A percentile compares a stretch with the other conserved stretches of the same genome.
Evolutionary conservation across 1,140 invertebrate species (phyloP).

Genomic region (Scylla paramamosain): DNA sequence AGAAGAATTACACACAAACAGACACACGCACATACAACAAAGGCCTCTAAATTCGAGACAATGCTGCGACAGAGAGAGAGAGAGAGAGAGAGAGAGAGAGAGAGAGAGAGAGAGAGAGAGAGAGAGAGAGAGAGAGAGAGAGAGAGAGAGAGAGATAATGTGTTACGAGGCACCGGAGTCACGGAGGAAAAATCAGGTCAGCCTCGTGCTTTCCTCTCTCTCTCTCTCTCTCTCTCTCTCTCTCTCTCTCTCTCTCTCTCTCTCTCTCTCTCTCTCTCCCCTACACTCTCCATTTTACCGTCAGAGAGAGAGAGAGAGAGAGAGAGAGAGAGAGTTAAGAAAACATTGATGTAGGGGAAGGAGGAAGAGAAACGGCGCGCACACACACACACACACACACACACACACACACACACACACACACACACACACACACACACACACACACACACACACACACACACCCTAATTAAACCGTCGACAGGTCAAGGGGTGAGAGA

Average conservation of each 20-base stretch:
- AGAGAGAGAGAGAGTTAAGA: not conserved
- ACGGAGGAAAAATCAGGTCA: not conserved
- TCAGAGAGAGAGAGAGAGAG: conserved; percentile 19
- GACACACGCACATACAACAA: too few relatives aligned
- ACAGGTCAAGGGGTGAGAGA: not conserved
- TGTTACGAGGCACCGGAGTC: not conserved
- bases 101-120: too few relatives aligned
- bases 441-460: not conserved
- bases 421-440: not conserved
- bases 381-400: not conserved
- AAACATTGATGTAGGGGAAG: not conserved
- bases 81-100: too few relatives aligned
- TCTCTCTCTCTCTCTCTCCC: conserved; percentile 23
- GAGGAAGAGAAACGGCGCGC: not conserved
- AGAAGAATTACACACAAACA: too few relatives aligned
- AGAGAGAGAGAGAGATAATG: not conserved
- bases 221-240: conserved; percentile 29
- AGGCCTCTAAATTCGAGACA: too few relatives aligned
- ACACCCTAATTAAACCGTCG: not conserved
- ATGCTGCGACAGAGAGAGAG: too few relatives aligned
- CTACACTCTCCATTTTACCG: not conserved
- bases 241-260: conserved; percentile 29
- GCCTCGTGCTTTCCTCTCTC: not conserved
- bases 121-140: too few relatives aligned
- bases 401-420: not conserved